Conservation (phyloP, 2,797 vertebrate genomes). For the Champsocephalus gunnari region DNA sequence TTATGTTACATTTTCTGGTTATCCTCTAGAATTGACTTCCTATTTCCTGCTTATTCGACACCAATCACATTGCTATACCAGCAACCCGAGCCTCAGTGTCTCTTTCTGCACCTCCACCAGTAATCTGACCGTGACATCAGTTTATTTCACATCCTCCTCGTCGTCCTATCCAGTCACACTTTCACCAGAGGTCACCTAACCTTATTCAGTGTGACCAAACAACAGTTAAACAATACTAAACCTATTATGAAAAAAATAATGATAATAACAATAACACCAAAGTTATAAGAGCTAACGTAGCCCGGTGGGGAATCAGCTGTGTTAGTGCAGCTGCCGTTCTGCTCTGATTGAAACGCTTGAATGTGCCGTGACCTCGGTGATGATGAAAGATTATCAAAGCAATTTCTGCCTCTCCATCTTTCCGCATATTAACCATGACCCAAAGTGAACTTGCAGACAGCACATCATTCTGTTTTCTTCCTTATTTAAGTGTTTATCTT, state of each 20-base stretch:
- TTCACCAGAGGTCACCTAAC: background rate
- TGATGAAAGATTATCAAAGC: constrained; percentile 64
- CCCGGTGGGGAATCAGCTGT: constrained; percentile 9
- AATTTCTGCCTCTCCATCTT: constrained; percentile 42
- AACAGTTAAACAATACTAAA: background rate
- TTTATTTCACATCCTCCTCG: background rate
- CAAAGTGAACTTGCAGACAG: constrained; percentile 33
- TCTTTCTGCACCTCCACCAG: constrained; percentile 5
- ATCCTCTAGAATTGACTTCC: background rate
- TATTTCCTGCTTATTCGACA: background rate
- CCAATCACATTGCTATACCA: background rate
- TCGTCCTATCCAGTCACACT: background rate
- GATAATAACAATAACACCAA: constrained; percentile 15
- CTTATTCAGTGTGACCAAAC: no score
- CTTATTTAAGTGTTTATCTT: background rate
- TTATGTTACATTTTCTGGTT: background rate
- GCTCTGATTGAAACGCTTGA: constrained; percentile 43
- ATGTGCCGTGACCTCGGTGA: constrained; percentile 55
- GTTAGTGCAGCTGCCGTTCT: constrained; percentile 40
- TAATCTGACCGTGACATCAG: background rate
- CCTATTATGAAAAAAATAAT: background rate
- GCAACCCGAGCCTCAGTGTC: background rate
- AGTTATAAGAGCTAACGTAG: constrained; percentile 24
- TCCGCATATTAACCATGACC: constrained; percentile 49
- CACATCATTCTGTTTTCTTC: background rate